Percentiles rank a stretch among this genome's conserved stretches.
phyloP scores from a whole-genome alignment of 1,140 invertebrate species.

The Aphelinus certus region DNA sequence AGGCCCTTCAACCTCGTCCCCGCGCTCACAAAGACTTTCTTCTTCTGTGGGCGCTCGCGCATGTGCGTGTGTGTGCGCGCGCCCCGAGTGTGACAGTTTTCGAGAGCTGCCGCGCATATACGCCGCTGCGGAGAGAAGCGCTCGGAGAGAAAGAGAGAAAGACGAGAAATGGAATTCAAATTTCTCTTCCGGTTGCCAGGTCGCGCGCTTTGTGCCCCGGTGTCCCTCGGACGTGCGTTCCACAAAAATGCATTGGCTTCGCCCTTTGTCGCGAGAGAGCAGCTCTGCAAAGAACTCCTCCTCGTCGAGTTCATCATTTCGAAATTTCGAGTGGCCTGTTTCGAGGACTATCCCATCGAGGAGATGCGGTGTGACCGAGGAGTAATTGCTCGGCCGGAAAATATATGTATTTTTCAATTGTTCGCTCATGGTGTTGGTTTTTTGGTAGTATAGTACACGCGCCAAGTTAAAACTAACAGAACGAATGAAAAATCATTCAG shows the following conservation, averaged over 20 bases:
- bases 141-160: background rate
- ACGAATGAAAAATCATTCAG: no score
- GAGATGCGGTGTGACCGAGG: no score
- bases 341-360: no score
- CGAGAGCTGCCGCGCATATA: background rate
- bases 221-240: background rate
- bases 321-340: no score
- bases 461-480: no score
- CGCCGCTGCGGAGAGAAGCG: background rate
- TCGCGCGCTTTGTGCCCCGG: constrained; percentile 14
- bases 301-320: no score
- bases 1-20: constrained; percentile 4
- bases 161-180: constrained; percentile 33
- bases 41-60: no score
- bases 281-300: no score
- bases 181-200: background rate
- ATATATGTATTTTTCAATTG: background rate
- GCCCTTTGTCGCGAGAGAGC: background rate
- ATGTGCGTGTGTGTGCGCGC: background rate
- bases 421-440: no score
- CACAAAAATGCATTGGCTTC: constrained; percentile 24
- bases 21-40: background rate
- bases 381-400: background rate
- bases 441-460: no score
- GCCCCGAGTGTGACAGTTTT: no score